Evolutionary conservation across 1,140 invertebrate genomes (phyloP).

Genomic region (Babylonia areolata): DNA sequence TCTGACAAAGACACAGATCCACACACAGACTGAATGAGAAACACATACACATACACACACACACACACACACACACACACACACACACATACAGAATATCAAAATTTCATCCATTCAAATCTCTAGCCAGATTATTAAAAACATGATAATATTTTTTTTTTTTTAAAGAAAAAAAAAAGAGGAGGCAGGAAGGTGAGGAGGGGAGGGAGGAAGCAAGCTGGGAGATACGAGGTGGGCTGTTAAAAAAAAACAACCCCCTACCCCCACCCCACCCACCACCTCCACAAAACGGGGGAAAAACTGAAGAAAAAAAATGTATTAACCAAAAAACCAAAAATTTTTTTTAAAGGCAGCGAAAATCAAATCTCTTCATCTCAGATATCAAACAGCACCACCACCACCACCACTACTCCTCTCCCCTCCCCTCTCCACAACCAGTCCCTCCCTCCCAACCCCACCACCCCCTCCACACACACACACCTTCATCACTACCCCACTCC

Average conservation of each 20-base stretch:
- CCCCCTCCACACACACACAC: background rate
- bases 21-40: too few species aligned
- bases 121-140: background rate
- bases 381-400: background rate
- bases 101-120: background rate
- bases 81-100: background rate
- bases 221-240: too few species aligned
- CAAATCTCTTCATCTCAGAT: constrained; percentile 2
- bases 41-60: too few species aligned
- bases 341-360: background rate
- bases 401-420: background rate
- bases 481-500: background rate
- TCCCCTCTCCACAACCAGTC: background rate
- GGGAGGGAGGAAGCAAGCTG: too few species aligned
- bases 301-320: too few species aligned
- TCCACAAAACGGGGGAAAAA: too few species aligned
- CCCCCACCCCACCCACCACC: too few species aligned
- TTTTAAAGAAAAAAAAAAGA: background rate
- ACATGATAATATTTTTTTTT: background rate
- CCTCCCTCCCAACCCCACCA: background rate
- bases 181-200: too few species aligned
- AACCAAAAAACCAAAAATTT: too few species aligned
- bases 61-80: background rate
- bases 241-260: too few species aligned
- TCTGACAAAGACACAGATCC: too few species aligned